phyloP scores from a whole-genome alignment of 2,113 vertebrate species.

The Boleophthalmus pectinirostris region DNA sequence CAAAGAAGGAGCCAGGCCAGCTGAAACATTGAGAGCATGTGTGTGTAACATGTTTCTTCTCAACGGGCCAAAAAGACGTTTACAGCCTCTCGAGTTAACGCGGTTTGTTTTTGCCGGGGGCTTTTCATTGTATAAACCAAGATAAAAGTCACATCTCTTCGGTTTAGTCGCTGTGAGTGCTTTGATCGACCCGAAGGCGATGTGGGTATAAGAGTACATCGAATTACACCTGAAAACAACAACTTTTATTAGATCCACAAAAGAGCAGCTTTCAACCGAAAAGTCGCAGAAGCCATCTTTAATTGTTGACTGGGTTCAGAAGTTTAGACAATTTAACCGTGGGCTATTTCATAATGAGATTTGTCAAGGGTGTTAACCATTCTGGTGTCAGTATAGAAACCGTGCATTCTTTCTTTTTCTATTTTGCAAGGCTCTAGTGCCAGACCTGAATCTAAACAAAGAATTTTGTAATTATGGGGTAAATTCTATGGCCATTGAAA shows the following conservation, averaged over 20 bases:
- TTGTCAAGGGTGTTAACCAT: not conserved
- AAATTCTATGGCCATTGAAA: no score
- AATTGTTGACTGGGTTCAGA: not conserved
- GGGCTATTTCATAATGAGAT: not conserved
- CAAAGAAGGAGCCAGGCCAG: not conserved
- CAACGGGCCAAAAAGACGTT: not conserved
- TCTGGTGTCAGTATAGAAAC: not conserved
- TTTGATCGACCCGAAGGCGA: not conserved
- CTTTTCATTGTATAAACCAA: not conserved
- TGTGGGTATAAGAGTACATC: not conserved
- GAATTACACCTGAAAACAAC: not conserved
- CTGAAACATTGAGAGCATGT: not conserved
- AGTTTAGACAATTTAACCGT: not conserved
- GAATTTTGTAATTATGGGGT: not conserved
- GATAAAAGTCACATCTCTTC: not conserved
- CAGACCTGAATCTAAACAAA: not conserved
- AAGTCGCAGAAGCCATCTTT: not conserved
- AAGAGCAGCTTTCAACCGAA: not conserved
- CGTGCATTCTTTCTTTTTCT: not conserved
- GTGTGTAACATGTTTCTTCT: not conserved
- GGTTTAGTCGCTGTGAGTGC: conserved; percentile 4
- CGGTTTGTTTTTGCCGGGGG: not conserved
- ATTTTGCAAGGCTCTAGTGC: no score
- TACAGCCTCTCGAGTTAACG: not conserved
- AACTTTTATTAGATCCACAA: conserved; percentile 4